phyloP scores from a whole-genome alignment of 2,797 vertebrate genomes.

The Eulemur mongoz region DNA sequence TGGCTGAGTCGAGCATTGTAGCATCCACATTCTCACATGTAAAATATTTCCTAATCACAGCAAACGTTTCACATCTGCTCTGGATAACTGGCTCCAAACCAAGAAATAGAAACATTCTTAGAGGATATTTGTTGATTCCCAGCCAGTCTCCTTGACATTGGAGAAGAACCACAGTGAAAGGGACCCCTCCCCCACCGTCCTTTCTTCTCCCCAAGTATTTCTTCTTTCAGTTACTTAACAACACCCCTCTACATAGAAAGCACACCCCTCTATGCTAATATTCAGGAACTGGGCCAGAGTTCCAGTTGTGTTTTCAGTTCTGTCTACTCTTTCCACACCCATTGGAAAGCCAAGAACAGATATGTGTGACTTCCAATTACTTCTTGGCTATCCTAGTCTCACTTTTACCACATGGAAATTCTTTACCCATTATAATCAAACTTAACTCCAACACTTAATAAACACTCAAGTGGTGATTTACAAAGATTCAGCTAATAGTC shows the following conservation, averaged over 20 bases:
- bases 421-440: constrained; percentile 74
- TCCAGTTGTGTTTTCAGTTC: constrained; percentile 74
- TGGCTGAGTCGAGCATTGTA: constrained; percentile 68
- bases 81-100: constrained; percentile 70
- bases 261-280: constrained; percentile 68
- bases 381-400: constrained; percentile 70
- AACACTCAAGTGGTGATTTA: constrained; percentile 72
- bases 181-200: background rate
- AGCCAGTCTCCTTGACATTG: constrained; percentile 69
- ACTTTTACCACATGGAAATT: constrained; percentile 78
- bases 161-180: constrained; percentile 49
- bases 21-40: constrained; percentile 78
- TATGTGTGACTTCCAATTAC: constrained; percentile 68
- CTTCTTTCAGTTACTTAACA: constrained; percentile 63
- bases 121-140: constrained; percentile 59
- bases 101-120: constrained; percentile 73
- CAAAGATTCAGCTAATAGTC: constrained; percentile 57
- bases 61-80: constrained; percentile 78
- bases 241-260: constrained; percentile 58
- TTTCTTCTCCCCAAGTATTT: constrained; percentile 46
- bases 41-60: constrained; percentile 77
- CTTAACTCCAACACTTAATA: constrained; percentile 72
- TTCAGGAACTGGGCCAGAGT: constrained; percentile 66
- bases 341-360: constrained; percentile 73
- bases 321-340: constrained; percentile 76